phyloP scores from a whole-genome alignment of 1,140 invertebrate species.

The Drosophila seguyi region DNA sequence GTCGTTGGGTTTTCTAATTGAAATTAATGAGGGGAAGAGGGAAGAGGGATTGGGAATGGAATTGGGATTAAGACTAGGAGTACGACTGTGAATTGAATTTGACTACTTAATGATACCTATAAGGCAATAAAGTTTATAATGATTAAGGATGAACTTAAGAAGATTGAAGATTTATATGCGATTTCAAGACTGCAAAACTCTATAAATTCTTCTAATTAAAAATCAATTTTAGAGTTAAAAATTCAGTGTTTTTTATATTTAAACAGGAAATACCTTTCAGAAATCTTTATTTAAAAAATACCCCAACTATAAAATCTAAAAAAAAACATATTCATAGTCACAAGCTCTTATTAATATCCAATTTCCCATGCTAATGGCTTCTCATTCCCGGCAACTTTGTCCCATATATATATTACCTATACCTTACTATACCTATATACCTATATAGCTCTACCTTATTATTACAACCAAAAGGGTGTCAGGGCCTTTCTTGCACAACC shows the following conservation, averaged over 20 bases:
- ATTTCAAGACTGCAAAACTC: not conserved
- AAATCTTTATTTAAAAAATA: too few relatives aligned
- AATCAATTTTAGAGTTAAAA: not conserved
- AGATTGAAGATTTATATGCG: not conserved
- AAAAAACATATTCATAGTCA: not conserved
- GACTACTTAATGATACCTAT: constrained; percentile 10
- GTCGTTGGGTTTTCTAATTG: not conserved
- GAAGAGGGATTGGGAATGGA: not conserved
- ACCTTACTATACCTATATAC: too few relatives aligned
- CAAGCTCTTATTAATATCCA: too few relatives aligned
- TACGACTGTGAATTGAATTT: not conserved
- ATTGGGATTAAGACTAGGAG: not conserved
- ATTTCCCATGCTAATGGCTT: too few relatives aligned
- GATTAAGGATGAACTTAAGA: not conserved
- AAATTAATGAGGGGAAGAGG: not conserved
- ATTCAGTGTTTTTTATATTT: not conserved
- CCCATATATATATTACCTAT: too few relatives aligned
- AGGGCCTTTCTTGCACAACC: constrained; percentile 20
- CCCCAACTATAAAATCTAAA: too few relatives aligned
- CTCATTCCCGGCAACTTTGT: not conserved
- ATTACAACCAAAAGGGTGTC: not conserved
- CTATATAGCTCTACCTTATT: too few relatives aligned
- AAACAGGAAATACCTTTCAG: too few relatives aligned
- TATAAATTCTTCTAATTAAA: not conserved
- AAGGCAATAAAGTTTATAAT: not conserved